Evolutionary conservation across 2,113 vertebrate genomes (phyloP).

Genomic region (Forbesichthys papilliferus): DNA sequence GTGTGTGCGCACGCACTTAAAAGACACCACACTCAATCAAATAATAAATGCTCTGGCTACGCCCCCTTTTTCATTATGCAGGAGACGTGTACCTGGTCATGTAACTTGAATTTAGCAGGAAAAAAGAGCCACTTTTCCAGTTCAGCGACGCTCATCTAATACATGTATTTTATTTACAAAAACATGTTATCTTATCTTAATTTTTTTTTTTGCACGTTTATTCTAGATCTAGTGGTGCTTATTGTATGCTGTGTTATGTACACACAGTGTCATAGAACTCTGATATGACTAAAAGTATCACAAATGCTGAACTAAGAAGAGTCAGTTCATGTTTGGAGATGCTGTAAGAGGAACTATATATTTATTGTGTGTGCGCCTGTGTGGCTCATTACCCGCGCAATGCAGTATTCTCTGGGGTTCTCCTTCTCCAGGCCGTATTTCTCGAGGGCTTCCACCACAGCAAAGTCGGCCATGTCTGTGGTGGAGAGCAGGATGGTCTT

Average conservation of each 20-base stretch:
- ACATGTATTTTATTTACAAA: too few relatives aligned
- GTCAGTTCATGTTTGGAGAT: too few relatives aligned
- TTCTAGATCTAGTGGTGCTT: too few relatives aligned
- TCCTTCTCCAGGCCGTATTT: constrained; percentile 97
- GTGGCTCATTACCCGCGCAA: constrained; percentile 82
- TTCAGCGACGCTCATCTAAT: too few relatives aligned
- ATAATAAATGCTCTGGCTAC: too few relatives aligned
- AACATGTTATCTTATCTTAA: too few relatives aligned
- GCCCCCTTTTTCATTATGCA: not conserved
- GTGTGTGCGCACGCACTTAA: not conserved
- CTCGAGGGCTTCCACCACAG: constrained; percentile 94
- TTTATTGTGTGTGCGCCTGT: not conserved
- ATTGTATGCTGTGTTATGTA: too few relatives aligned
- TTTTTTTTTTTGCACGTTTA: too few relatives aligned
- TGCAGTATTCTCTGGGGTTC: constrained; percentile 93
- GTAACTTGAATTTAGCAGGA: not conserved
- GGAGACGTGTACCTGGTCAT: not conserved
- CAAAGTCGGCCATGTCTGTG: constrained; percentile 91
- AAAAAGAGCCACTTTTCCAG: not conserved
- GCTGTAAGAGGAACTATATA: too few relatives aligned
- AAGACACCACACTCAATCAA: not conserved
- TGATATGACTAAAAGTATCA: too few relatives aligned
- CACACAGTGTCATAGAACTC: too few relatives aligned
- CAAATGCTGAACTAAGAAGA: too few relatives aligned
- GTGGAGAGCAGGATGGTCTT: constrained; percentile 97